Percentiles rank a stretch among this genome's conserved stretches.
These are phyloP conservation scores for Poicephalus meyeri DNA, from an alignment of 2,113 vertebrate species.

Conservation along the genomic window DNA sequence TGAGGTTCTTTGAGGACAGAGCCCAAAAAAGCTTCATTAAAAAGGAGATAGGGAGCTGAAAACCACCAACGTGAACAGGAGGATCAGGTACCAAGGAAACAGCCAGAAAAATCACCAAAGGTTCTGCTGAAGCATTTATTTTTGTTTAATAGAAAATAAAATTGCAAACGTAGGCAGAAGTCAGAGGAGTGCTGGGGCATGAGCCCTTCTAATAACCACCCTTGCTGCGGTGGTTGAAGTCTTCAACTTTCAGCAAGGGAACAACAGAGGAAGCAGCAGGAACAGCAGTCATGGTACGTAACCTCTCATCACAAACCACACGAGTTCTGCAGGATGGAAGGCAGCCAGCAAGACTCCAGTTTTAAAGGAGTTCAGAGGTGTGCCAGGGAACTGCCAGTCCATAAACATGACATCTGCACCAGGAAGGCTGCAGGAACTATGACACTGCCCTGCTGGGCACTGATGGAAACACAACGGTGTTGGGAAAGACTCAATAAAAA, in stretches of 20 bases:
- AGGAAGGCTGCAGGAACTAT: neutral
- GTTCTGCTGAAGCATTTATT: neutral
- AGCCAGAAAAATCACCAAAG: neutral
- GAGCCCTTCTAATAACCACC: neutral
- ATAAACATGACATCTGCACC: neutral
- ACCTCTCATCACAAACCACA: neutral
- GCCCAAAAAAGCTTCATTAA: neutral
- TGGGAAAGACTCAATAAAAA: neutral
- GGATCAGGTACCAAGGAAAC: neutral
- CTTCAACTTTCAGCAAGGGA: neutral
- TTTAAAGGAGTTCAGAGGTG: neutral
- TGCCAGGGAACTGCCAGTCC: neutral
- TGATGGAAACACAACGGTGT: neutral
- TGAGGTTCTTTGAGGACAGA: neutral
- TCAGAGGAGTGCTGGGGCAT: neutral
- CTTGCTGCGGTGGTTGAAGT: neutral
- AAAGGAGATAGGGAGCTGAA: neutral
- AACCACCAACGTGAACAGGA: neutral
- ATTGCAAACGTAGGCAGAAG: neutral
- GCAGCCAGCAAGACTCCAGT: neutral
- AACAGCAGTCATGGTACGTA: neutral
- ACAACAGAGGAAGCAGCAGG: neutral
- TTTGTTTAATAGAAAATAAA: neutral
- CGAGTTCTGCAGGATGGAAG: neutral
- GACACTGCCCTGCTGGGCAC: neutral